Base-by-base conservation (phyloP, 2,797 vertebrate genomes). In the Sorex maritimensis region DNA sequence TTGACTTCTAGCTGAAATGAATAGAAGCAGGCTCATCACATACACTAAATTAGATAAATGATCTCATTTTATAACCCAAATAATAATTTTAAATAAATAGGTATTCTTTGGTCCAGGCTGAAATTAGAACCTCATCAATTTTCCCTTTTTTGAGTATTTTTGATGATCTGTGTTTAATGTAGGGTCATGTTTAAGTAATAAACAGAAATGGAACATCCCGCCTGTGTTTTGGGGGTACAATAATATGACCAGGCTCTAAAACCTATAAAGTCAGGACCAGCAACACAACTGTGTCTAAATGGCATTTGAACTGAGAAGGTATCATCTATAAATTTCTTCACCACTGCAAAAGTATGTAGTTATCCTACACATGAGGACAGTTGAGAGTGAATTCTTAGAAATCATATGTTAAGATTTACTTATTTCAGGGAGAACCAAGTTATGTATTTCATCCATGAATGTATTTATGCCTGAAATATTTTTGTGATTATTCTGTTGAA, bases 11-110 rank as follows among this genome's bases (percentile, higher is more conserved):
- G 21, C 74, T 26, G 21, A 87, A 90, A 67, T 52, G 91, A 30
- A 88, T 88, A 13, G 72, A 88, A 81, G 11, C 52, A 94, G 30
- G 24, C 41, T 65, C 72, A 92, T 95, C 49, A 77, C 14, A 69
- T 91, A 58, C 3, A 79, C 72, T 93, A 52, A 72, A 75, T 86
- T 75, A 86, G 30, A 71, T 80, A 28, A 73, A 88, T 34, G 90
- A 82, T 15, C 78, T 94, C 1, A 11, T 88, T 90, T 83, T 83
- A 3, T 81, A 49, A 92, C 67, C 71, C 86, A 15, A 91, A 52
- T n/a, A 94, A 78, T 1, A 90, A 21, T 92, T 91, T 86, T 7
- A 15, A 72, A 83, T 81, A 88, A 90, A 24, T 68, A 86, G 38
- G 41, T 7, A 44, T 34, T 94, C 55, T 93, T 4, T 86, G 21